Base-by-base conservation (phyloP, 2,113 vertebrate genomes). In the Zapus hudsonius region DNA sequence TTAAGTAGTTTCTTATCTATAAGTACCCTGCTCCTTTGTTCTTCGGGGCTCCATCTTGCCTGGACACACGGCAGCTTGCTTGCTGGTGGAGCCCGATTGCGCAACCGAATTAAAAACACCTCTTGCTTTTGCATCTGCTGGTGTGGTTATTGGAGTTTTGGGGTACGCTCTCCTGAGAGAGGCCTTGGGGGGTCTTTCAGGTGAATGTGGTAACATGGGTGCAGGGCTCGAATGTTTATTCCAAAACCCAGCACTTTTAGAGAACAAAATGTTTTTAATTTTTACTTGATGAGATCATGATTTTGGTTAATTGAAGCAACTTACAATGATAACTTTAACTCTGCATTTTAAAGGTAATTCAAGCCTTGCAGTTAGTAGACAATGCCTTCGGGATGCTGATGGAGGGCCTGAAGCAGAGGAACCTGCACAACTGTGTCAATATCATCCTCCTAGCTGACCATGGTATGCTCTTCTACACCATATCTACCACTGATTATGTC, bases 361-460 rank as follows among this genome's bases (percentile, higher is more conserved):
- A 94, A 91, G 98, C 98, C 23, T 98, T 99, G 89, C 57, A 98
- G 72, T 59, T n/a, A 0, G 98, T 98, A 86, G 99, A 99, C 95
- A 16, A 31, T 40, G 91, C 98, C 15, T n/a, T 99, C 23, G 99
- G 98, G 3, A 95, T 98, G 98, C 69, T 99, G 94, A 99, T 99
- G 99, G 98, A 99, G 17, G 98, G 98, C n/a, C 98, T 99, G 64
- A 99, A 98, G 61, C 97, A 98, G 94, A 98, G 98, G 96, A 96
- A 98, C 57, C 97, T 99, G 78, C 98, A 98, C 91, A 97, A 98
- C 3, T 99, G 99, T 96, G 99, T 98, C 80, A 99, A 99, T 94
- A 25, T 99, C 69, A 98, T 99, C 76, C 81, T 99, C 90, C 15
- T 99, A 83, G 99, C 99, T 86, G 99, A 99, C 96, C 99, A 99